Conservation (phyloP, 2,113 vertebrate species). For the Glareola pratincola region DNA sequence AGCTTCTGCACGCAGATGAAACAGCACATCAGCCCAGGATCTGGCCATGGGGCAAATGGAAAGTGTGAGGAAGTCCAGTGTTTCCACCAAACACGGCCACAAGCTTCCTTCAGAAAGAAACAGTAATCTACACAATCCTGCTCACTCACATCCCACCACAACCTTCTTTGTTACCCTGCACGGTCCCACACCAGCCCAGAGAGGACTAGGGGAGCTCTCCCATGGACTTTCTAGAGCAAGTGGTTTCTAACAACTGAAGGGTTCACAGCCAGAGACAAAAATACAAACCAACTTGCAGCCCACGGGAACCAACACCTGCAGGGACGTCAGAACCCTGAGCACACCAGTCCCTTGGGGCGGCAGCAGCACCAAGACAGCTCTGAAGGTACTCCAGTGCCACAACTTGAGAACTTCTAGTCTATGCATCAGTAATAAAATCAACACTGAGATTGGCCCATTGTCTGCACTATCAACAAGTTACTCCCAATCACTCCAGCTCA, state of each 20-base stretch:
- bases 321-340: not conserved
- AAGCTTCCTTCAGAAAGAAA: not conserved
- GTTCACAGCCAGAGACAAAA: not conserved
- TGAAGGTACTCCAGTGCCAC: fast-evolving
- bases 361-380: not conserved
- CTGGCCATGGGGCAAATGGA: not conserved
- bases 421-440: fast-evolving
- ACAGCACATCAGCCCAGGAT: not conserved
- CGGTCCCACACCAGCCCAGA: not conserved
- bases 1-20: not conserved
- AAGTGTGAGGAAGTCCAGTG: not conserved
- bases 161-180: not conserved
- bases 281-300: not conserved
- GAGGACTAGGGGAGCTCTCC: not conserved
- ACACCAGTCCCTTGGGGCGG: not conserved
- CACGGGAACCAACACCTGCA: not conserved
- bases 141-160: not conserved
- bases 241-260: not conserved
- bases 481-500: not conserved
- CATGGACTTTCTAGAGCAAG: not conserved
- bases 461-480: not conserved
- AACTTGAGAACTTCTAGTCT: not conserved
- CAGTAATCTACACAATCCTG: not conserved
- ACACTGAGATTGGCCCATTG: not conserved
- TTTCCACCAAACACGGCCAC: fast-evolving